Base-by-base conservation (phyloP, 2,113 vertebrate genomes). In the Archocentrus centrarchus region DNA sequence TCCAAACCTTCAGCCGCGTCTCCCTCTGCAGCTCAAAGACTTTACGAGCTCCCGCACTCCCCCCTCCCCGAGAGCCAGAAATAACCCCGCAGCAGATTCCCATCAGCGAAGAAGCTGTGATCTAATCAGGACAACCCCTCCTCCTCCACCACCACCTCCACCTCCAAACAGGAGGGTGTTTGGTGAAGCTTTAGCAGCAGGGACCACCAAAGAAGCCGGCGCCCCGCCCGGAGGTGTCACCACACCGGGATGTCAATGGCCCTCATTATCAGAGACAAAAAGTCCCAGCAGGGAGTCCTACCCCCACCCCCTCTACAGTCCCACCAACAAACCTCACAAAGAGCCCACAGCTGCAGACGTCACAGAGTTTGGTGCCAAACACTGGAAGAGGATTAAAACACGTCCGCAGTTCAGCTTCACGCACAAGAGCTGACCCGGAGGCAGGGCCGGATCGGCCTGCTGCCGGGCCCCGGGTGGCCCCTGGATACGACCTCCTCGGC, bases 131-230 rank as follows among this genome's bases (percentile, higher is more conserved):
- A 2, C 7, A 1, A 2, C 24, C 62, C 75, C 17, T 17, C n/a
- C 39, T 9, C 64, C n/a, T 10, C 35, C 35, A 13, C 32, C 35
- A 1, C 75, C 57, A 3, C 64, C n/a, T 10, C 35, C 35, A 7
- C n/a, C 70, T 6, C 32, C 24, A 64, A 79, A 75, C 61, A 59
- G 1, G n/a, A 44, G 27, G 10, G 1, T 84, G 59, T 80, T 79
- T 37, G 58, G 17, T 11, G 35, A 59, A 53, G 60, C 1, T 76
- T 84, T 70, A 77, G 84, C 55, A 60, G 60, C 55, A 37, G 30
- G 62, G 92, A 91, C 91, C 93, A 93, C 89, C 91, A 88, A 90
- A 62, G 85, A 88, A 92, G 87, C 2, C 13, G 53, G 58, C 10
- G 59, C 50, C 13, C 75, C 53, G n/a, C 88, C 77, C 37, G 18